These are phyloP conservation scores for Psephotus haematonotus DNA, from an alignment of 2,113 vertebrate genomes.

Conservation along the genomic window DNA sequence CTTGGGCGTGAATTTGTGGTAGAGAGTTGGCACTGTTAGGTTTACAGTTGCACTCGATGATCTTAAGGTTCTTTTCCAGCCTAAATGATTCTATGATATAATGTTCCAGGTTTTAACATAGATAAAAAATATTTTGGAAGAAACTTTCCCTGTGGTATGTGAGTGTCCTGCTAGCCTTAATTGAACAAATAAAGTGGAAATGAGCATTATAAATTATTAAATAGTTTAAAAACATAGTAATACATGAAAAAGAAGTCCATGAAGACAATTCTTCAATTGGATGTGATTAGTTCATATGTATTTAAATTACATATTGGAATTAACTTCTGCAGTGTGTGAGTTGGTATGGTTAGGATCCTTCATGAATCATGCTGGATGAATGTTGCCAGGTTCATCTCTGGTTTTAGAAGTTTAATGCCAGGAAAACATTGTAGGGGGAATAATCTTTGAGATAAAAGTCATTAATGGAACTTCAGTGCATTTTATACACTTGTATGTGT, in stretches of 20 bases:
- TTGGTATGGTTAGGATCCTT: not conserved
- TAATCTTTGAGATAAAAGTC: not conserved
- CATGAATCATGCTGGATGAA: not conserved
- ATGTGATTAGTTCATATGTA: not conserved
- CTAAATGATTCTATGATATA: not conserved
- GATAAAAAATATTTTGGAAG: not conserved
- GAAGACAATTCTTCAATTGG: not conserved
- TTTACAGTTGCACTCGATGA: not conserved
- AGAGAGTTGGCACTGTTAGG: not conserved
- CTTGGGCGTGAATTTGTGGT: not conserved
- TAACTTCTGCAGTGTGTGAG: not conserved
- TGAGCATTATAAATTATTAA: not conserved
- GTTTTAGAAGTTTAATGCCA: not conserved
- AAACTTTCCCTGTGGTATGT: not conserved
- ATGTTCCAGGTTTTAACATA: not conserved
- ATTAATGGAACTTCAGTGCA: not conserved
- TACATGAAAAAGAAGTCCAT: not conserved
- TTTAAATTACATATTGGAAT: not conserved
- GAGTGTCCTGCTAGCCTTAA: not conserved
- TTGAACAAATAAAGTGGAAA: not conserved
- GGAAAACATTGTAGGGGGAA: not conserved
- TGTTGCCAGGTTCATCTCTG: not conserved
- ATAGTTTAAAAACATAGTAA: not conserved
- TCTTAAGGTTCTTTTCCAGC: not conserved
- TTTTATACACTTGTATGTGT: not conserved